Evolutionary conservation across 2,797 vertebrate species (phyloP).

Genomic region (Morus bassanus): DNA sequence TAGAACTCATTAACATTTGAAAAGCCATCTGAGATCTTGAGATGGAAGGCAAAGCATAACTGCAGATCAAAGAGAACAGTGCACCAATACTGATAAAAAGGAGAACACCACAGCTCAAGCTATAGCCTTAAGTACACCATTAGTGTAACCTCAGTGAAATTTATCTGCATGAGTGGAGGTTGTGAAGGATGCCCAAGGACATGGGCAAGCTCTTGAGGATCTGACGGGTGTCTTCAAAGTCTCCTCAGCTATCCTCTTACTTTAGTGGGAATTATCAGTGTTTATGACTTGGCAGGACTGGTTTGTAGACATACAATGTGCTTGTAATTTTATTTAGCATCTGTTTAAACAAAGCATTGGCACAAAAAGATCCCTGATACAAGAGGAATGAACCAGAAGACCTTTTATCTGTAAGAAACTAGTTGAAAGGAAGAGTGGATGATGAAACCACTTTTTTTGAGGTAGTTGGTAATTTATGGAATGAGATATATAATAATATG

Average conservation of each 20-base stretch:
- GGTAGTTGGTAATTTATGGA: neutral
- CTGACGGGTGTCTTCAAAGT: conserved; percentile 45
- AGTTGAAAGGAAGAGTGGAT: conserved; percentile 35
- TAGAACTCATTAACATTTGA: conserved; percentile 57
- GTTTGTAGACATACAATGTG: neutral
- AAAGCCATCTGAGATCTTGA: conserved; percentile 31
- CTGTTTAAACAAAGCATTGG: conserved; percentile 41
- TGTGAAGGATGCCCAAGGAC: conserved; percentile 1
- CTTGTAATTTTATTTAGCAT: conserved; percentile 35
- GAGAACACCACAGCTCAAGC: neutral
- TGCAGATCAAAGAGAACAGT: conserved; percentile 42
- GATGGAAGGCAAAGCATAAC: neutral
- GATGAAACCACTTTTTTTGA: conserved; percentile 21
- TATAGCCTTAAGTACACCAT: conserved; percentile 35
- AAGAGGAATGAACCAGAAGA: conserved; percentile 17
- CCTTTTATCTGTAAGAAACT: conserved; percentile 48
- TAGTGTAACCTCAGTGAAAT: conserved; percentile 51
- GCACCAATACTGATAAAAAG: conserved; percentile 28
- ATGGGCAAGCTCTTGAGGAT: conserved; percentile 14
- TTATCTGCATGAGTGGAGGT: conserved; percentile 3
- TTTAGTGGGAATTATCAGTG: conserved; percentile 4
- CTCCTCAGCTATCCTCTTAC: neutral
- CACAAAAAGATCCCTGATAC: conserved; percentile 22
- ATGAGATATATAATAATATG: neutral
- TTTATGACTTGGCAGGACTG: conserved; percentile 27